These are phyloP conservation scores for Ochotona princeps DNA, from an alignment of 2,113 vertebrate species.

Conservation along the genomic window DNA sequence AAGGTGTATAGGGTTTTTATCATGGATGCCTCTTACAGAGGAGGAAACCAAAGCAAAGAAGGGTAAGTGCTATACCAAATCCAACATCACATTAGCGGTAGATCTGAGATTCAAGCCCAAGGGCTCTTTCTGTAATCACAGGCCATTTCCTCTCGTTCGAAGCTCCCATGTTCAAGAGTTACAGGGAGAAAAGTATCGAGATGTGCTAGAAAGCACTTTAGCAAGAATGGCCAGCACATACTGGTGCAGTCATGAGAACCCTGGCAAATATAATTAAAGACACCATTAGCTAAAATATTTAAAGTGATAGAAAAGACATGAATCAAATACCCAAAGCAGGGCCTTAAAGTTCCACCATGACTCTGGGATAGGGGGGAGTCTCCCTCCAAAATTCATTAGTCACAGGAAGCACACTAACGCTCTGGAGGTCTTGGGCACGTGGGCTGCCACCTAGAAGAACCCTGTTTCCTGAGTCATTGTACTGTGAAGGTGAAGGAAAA, in stretches of 20 bases:
- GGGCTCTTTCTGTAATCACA: not conserved
- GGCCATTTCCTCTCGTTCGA: not conserved
- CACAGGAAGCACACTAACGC: not conserved
- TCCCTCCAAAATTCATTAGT: not conserved
- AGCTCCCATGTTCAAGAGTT: not conserved
- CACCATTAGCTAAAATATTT: slow-evolving; percentile 64
- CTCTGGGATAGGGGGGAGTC: not conserved
- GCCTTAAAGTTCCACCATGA: too few relatives aligned
- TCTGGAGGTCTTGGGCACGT: not conserved
- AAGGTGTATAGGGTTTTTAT: not conserved
- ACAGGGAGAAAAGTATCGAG: not conserved
- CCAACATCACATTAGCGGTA: not conserved
- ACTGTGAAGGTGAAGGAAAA: not conserved
- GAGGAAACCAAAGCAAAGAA: not conserved
- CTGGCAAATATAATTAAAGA: slow-evolving; percentile 31
- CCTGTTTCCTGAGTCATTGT: not conserved
- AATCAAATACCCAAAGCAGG: slow-evolving; percentile 30
- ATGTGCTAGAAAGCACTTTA: not conserved
- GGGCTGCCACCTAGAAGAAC: not conserved
- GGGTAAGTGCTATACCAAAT: not conserved
- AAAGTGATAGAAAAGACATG: slow-evolving; percentile 6
- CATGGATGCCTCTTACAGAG: not conserved
- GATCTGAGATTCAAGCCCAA: not conserved
- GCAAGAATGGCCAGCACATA: not conserved
- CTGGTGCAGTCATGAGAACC: slow-evolving; percentile 46